A percentile compares a stretch with the other conserved stretches of the same genome.
phyloP scores from a whole-genome alignment of 2,888 invertebrate species.

The Automeris io region DNA sequence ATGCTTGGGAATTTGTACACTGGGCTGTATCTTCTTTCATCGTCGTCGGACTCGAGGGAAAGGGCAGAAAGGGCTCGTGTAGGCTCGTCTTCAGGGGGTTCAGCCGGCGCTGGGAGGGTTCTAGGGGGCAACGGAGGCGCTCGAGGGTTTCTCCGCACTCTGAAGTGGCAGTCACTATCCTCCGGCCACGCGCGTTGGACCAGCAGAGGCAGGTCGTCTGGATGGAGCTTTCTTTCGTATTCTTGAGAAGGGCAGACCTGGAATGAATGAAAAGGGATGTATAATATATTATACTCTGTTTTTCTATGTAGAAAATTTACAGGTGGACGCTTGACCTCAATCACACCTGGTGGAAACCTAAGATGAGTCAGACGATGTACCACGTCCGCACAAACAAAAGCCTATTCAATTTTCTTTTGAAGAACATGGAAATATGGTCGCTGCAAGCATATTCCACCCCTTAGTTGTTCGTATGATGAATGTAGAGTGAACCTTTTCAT shows the following conservation, averaged over 20 bases:
- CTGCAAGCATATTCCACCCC: no score
- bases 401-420: background rate
- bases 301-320: background rate
- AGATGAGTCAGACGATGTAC: background rate
- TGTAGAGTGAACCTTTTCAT: no score
- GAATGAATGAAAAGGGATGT: slow-evolving; percentile 18
- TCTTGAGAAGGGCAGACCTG: slow-evolving; percentile 86
- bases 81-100: slow-evolving; percentile 49
- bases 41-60: slow-evolving; percentile 59
- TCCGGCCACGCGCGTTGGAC: slow-evolving; percentile 87
- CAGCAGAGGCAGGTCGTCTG: slow-evolving; percentile 88
- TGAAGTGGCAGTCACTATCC: slow-evolving; percentile 85
- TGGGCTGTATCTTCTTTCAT: slow-evolving; percentile 62
- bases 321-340: no score
- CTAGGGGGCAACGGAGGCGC: slow-evolving; percentile 85
- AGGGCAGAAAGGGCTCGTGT: slow-evolving; percentile 61
- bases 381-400: no score
- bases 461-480: no score
- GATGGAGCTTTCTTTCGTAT: slow-evolving; percentile 91
- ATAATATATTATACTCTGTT: no score
- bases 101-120: slow-evolving; percentile 51
- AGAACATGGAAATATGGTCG: background rate
- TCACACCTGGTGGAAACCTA: no score
- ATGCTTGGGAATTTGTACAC: slow-evolving; percentile 72
- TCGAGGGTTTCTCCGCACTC: slow-evolving; percentile 88